A percentile compares a stretch with the other conserved stretches of the same genome.
Conservation (phyloP, 1,140 invertebrate species). For the Plodia interpunctella region DNA sequence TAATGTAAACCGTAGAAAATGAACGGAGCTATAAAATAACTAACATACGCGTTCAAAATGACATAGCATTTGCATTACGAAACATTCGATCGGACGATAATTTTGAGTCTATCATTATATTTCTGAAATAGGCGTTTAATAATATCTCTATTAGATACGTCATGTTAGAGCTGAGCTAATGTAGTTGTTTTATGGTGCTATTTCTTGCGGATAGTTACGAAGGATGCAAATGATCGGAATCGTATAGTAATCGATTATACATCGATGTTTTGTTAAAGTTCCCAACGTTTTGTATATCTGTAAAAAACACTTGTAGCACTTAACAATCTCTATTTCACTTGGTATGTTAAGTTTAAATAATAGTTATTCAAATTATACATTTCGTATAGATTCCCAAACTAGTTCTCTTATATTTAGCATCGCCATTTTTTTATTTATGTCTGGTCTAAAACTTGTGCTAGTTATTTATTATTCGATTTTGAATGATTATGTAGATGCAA, state of each 20-base stretch:
- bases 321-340: too few relatives aligned
- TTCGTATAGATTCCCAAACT: too few relatives aligned
- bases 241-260: neutral
- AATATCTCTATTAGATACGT: slow-evolving; percentile 24
- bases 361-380: too few relatives aligned
- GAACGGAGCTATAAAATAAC: slow-evolving; percentile 17
- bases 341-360: too few relatives aligned
- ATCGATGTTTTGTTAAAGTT: slow-evolving; percentile 1
- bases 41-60: slow-evolving; percentile 22
- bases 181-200: neutral
- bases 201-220: neutral
- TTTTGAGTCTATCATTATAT: slow-evolving; percentile 24
- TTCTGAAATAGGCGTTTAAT: slow-evolving; percentile 23
- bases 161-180: neutral
- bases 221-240: slow-evolving; percentile 1
- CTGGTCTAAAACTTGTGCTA: too few relatives aligned
- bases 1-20: neutral
- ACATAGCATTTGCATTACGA: slow-evolving; percentile 27
- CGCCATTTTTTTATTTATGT: too few relatives aligned
- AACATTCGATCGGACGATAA: slow-evolving; percentile 27
- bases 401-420: too few relatives aligned
- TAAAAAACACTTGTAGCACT: too few relatives aligned
- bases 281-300: neutral
- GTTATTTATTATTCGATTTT: too few relatives aligned
- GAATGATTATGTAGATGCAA: too few relatives aligned